Conservation (phyloP, 2,888 invertebrate species). For the Capitulum mitella region DNA sequence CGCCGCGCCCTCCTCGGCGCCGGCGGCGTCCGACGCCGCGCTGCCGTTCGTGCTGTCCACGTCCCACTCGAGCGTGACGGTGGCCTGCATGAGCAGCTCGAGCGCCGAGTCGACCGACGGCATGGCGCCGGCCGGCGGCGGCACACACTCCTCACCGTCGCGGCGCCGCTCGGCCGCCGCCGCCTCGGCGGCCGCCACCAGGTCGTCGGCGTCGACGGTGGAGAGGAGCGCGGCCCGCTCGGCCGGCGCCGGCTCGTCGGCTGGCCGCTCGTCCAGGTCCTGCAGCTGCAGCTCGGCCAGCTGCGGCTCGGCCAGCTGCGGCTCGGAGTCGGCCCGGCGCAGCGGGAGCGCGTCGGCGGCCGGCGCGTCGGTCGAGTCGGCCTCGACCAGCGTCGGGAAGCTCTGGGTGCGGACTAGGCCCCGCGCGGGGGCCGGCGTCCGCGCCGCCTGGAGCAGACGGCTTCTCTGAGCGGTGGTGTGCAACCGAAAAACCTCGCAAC, state of each 20-base stretch:
- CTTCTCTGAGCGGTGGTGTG: too few species aligned
- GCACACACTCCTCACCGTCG: neutral
- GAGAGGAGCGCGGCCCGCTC: neutral
- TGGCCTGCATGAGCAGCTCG: neutral
- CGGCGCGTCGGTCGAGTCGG: neutral
- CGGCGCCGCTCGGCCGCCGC: neutral
- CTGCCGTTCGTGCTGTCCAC: neutral
- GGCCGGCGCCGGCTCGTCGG: neutral
- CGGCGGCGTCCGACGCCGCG: neutral
- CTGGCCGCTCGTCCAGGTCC: neutral
- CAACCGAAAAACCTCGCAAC: too few species aligned
- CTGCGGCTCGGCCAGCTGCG: neutral
- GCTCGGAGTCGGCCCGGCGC: neutral
- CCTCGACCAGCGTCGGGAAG: neutral
- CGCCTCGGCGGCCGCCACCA: neutral
- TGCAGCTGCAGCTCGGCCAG: neutral
- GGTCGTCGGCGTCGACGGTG: neutral
- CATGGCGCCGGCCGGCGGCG: neutral
- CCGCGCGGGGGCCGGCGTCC: neutral
- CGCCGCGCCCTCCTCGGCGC: neutral
- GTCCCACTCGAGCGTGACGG: neutral
- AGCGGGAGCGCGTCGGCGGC: neutral
- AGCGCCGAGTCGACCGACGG: neutral
- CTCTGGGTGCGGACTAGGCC: neutral
- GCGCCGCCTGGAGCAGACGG: too few species aligned